Evolutionary conservation across 2,113 vertebrate species (phyloP).

Genomic region (Rhombomys opimus): DNA sequence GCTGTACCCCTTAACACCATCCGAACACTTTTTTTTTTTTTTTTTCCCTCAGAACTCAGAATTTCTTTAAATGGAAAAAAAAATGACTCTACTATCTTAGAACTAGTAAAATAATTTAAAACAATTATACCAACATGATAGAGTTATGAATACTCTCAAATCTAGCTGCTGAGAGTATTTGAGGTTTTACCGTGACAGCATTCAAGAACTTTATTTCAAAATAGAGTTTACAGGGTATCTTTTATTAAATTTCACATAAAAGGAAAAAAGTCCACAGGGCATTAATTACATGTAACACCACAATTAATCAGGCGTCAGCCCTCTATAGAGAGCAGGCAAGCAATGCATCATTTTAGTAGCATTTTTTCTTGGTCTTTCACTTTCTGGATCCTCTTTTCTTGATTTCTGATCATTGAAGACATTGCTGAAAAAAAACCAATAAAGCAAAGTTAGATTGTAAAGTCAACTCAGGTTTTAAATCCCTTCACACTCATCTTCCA

Average conservation of each 20-base stretch:
- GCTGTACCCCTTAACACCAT: background rate
- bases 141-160: background rate
- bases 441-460: slow-evolving; percentile 60
- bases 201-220: slow-evolving; percentile 62
- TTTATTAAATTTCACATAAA: slow-evolving; percentile 76
- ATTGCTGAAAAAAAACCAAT: slow-evolving; percentile 86
- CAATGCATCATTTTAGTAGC: slow-evolving; percentile 76
- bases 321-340: slow-evolving; percentile 7
- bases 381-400: slow-evolving; percentile 83
- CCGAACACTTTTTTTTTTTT: background rate
- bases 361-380: slow-evolving; percentile 84
- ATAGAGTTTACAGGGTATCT: slow-evolving; percentile 67
- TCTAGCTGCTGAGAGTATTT: background rate
- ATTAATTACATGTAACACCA: slow-evolving; percentile 66
- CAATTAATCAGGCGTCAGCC: slow-evolving; percentile 41
- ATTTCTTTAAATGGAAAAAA: background rate
- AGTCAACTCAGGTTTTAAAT: slow-evolving; percentile 24
- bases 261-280: slow-evolving; percentile 71
- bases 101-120: background rate
- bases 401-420: slow-evolving; percentile 82
- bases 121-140: slow-evolving; percentile 17
- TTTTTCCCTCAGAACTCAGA: background rate
- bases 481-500: slow-evolving; percentile 7
- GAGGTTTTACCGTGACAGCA: slow-evolving; percentile 25
- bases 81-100: background rate